A percentile compares a stretch with the other conserved stretches of the same genome.
phyloP scores from a whole-genome alignment of 2,797 vertebrate genomes.

The Astyanax mexicanus region DNA sequence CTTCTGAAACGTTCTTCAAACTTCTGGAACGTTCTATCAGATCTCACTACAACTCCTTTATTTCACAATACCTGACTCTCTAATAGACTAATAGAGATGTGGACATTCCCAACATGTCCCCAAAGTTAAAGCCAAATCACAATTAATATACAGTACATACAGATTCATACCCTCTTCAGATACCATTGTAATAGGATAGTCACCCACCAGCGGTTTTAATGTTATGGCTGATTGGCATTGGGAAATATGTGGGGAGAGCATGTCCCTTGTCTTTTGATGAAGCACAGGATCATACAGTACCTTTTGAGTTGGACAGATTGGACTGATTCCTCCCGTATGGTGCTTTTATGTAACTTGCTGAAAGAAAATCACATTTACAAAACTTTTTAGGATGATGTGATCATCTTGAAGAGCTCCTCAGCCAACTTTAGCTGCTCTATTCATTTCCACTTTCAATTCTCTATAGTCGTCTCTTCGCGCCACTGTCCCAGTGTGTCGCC shows the following conservation, averaged over 20 bases:
- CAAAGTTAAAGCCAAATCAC: too few species aligned
- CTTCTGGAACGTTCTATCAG: too few species aligned
- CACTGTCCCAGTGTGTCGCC: constrained; percentile 6
- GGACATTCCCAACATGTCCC: too few species aligned
- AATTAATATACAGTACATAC: too few species aligned
- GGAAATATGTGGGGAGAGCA: not conserved
- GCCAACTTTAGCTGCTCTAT: constrained; percentile 25
- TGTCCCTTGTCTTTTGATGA: not conserved
- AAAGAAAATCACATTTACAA: not conserved
- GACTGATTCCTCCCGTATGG: not conserved
- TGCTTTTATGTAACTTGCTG: not conserved
- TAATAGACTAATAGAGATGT: too few species aligned
- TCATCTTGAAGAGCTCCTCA: not conserved
- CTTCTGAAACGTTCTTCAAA: too few species aligned
- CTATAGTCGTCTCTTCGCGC: not conserved
- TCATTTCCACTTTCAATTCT: constrained; percentile 38
- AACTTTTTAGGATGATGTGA: not conserved
- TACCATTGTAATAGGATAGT: too few species aligned
- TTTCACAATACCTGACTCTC: too few species aligned
- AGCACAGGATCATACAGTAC: not conserved
- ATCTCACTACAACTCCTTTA: too few species aligned
- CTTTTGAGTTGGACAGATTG: not conserved
- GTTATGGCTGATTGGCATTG: too few species aligned
- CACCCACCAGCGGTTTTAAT: too few species aligned
- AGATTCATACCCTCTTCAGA: too few species aligned